Evolutionary conservation across 1,140 invertebrate genomes (phyloP).

Genomic region (Drosophila sproati): DNA sequence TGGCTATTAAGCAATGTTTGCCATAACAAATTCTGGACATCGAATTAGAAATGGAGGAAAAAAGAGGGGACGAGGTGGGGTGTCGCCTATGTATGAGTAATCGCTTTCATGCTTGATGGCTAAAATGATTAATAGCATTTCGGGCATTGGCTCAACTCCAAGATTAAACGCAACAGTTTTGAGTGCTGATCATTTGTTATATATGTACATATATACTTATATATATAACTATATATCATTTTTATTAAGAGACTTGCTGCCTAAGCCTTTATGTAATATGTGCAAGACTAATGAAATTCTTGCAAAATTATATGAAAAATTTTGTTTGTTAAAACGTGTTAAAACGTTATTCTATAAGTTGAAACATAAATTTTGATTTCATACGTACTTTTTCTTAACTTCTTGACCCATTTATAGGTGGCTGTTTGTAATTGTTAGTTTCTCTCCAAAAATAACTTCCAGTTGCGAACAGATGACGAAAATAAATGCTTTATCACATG

Average conservation of each 20-base stretch:
- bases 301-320: neutral
- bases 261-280: constrained; percentile 21
- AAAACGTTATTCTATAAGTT: constrained; percentile 4
- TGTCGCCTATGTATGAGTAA: constrained; percentile 78
- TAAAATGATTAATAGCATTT: constrained; percentile 75
- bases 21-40: constrained; percentile 51
- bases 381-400: neutral
- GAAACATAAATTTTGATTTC: constrained; percentile 1
- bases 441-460: constrained; percentile 31
- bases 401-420: neutral
- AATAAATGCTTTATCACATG: constrained; percentile 62
- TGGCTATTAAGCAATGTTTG: constrained; percentile 77
- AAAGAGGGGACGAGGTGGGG: neutral
- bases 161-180: constrained; percentile 82
- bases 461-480: constrained; percentile 47
- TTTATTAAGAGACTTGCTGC: constrained; percentile 13
- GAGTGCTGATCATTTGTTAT: constrained; percentile 79
- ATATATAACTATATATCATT: neutral
- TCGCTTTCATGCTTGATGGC: constrained; percentile 81
- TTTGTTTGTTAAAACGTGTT: neutral
- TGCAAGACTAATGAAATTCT: constrained; percentile 17
- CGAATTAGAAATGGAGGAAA: neutral
- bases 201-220: neutral
- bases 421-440: too few species aligned
- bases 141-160: constrained; percentile 73